Conservation (phyloP, 1,140 invertebrate genomes). For the Cotesia vestalis region DNA sequence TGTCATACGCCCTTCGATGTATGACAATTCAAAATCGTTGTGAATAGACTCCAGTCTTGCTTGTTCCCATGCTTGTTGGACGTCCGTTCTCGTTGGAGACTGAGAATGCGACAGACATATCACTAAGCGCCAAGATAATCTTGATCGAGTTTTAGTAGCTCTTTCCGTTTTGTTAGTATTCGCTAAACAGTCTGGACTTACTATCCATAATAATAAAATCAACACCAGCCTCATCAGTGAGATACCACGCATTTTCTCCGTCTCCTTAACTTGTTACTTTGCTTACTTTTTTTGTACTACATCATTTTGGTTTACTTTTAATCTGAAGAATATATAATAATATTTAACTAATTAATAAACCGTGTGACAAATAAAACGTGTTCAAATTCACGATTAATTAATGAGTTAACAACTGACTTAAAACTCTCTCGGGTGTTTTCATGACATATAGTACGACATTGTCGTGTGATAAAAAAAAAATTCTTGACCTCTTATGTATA, state of each 20-base stretch:
- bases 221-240: constrained; percentile 43
- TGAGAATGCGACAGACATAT: constrained; percentile 60
- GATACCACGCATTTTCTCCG: constrained; percentile 51
- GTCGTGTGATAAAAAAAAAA: neutral
- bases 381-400: too few relatives aligned
- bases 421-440: too few relatives aligned
- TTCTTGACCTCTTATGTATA: neutral
- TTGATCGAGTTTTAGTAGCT: constrained; percentile 45
- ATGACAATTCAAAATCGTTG: constrained; percentile 58
- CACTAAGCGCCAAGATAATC: constrained; percentile 57
- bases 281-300: constrained; percentile 29
- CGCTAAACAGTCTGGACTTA: constrained; percentile 38
- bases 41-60: constrained; percentile 57
- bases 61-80: constrained; percentile 61
- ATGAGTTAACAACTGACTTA: too few relatives aligned
- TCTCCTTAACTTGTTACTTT: constrained; percentile 39
- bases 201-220: constrained; percentile 45
- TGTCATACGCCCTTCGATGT: constrained; percentile 54
- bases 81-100: constrained; percentile 52
- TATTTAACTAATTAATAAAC: too few relatives aligned
- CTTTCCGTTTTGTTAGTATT: constrained; percentile 47
- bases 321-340: constrained; percentile 15
- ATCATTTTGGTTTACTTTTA: constrained; percentile 24
- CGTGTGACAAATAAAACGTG: too few relatives aligned
- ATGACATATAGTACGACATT: too few relatives aligned